Base-by-base conservation (phyloP, 2,113 vertebrate genomes). In the Ciconia stormi region DNA sequence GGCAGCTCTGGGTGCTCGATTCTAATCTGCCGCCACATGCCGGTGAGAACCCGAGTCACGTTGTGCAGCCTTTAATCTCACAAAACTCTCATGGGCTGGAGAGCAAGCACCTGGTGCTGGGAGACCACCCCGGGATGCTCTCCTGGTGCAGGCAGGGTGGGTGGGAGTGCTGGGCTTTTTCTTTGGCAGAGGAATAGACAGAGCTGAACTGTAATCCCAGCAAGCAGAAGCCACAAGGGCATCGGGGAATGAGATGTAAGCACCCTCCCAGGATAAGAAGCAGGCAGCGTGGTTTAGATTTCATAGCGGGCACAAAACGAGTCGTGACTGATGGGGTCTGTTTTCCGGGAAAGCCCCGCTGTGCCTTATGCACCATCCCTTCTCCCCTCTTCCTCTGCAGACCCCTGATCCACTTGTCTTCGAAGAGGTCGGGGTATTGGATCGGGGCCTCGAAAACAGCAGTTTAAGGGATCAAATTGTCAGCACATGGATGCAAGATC, bases 1-100 rank as follows among this genome's bases (percentile, higher is more conserved):
- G 65, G 65, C 56, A 40, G 73, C 70, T 50, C 56, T 1, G 1
- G 32, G 29, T 22, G 30, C 56, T 38, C 1, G 0, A 6, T 66
- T 87, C 71, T 36, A 47, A 66, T 22, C 69, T 13, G 7, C 23
- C 2, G 6, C 40, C 47, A 9, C 9, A 0, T 7, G 21, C 44
- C 9, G 2, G 11, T 38, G 36, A 46, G 70, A 82, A 18, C n/a
- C 34, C 0, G 1, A 40, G 69, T 22, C 50, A 3, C 5, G 1
- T 6, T 30, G 52, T 21, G 44, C 56, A 42, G 46, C 46, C 27
- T 80, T 76, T 44, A 18, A 38, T 19, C 40, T 53, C 36, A 5
- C 16, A 44, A 11, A 59, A 36, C 22, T 6, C 73, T 34, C 3
- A 0, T 10, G 22, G 82, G 56, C 29, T 82, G 62, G 20, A 27